Evolutionary conservation across 1,140 invertebrate species (phyloP).

Genomic region (Odontomachus brunneus): DNA sequence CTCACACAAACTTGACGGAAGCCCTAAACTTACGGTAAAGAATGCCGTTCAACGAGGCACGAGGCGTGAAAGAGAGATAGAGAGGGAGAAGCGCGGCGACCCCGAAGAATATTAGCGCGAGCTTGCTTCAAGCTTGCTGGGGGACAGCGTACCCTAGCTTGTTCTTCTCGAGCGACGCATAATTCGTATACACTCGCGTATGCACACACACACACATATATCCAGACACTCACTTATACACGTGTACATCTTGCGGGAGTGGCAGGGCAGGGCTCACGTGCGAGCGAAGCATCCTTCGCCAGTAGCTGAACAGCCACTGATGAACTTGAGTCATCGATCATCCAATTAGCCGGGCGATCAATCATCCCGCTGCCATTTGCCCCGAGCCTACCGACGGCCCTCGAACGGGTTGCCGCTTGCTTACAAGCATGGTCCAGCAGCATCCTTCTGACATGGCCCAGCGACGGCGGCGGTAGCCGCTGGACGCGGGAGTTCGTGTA

Average conservation of each 20-base stretch:
- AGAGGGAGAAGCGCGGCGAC: background rate
- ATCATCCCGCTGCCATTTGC: slow-evolving; percentile 83
- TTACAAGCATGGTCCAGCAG: slow-evolving; percentile 79
- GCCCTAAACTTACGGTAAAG: slow-evolving; percentile 16
- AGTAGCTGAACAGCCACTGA: slow-evolving; percentile 77
- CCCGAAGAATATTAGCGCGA: slow-evolving; percentile 59
- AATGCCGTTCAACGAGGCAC: slow-evolving; percentile 39
- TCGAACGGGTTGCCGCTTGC: slow-evolving; percentile 69
- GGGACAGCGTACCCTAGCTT: slow-evolving; percentile 43
- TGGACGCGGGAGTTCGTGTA: slow-evolving; percentile 82
- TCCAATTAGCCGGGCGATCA: slow-evolving; percentile 84
- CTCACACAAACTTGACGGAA: background rate
- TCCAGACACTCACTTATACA: background rate
- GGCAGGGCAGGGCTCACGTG: slow-evolving; percentile 65
- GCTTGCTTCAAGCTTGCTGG: slow-evolving; percentile 50
- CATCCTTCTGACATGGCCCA: slow-evolving; percentile 77
- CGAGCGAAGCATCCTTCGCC: slow-evolving; percentile 72
- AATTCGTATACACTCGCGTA: background rate
- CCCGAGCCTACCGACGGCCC: slow-evolving; percentile 72
- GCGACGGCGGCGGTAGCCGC: slow-evolving; percentile 72
- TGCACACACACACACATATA: slow-evolving; percentile 24
- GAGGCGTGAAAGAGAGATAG: slow-evolving; percentile 8
- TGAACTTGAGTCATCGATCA: slow-evolving; percentile 84
- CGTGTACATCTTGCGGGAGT: slow-evolving; percentile 21
- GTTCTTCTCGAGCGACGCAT: slow-evolving; percentile 34